Evolutionary conservation across 2,113 vertebrate species (phyloP).

Genomic region (Hepsetus odoe): DNA sequence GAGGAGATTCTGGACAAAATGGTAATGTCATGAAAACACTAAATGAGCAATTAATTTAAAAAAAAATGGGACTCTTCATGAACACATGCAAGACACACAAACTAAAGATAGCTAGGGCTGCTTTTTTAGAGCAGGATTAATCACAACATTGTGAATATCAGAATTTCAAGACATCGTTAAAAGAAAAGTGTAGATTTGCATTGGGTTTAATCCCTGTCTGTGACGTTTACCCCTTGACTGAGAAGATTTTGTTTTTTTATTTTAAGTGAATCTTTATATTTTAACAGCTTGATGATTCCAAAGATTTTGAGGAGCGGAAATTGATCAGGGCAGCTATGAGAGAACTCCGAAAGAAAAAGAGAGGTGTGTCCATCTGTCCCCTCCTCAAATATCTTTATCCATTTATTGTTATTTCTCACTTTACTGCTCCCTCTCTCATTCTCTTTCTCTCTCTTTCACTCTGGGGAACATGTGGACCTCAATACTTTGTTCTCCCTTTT

Average conservation of each 20-base stretch:
- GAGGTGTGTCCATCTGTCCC: conserved; percentile 76
- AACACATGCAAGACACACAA: not conserved
- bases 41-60: not conserved
- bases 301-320: conserved; percentile 91
- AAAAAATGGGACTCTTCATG: too few relatives aligned
- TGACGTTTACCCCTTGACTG: too few relatives aligned
- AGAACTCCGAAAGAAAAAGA: conserved; percentile 91
- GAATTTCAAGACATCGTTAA: too few relatives aligned
- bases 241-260: not conserved
- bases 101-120: too few relatives aligned
- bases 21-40: conserved; percentile 71
- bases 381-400: not conserved
- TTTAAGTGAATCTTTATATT: conserved; percentile 38
- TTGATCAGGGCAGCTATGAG: conserved; percentile 92
- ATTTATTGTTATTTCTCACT: not conserved
- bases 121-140: too few relatives aligned
- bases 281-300: conserved; percentile 85
- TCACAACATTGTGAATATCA: too few relatives aligned
- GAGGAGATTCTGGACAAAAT: conserved; percentile 94
- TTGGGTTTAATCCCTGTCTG: too few relatives aligned
- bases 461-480: not conserved
- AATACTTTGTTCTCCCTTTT: not conserved
- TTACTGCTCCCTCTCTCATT: not conserved
- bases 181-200: too few relatives aligned
- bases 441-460: not conserved